Conservation (phyloP, 2,797 vertebrate species). For the Phataginus tricuspis region DNA sequence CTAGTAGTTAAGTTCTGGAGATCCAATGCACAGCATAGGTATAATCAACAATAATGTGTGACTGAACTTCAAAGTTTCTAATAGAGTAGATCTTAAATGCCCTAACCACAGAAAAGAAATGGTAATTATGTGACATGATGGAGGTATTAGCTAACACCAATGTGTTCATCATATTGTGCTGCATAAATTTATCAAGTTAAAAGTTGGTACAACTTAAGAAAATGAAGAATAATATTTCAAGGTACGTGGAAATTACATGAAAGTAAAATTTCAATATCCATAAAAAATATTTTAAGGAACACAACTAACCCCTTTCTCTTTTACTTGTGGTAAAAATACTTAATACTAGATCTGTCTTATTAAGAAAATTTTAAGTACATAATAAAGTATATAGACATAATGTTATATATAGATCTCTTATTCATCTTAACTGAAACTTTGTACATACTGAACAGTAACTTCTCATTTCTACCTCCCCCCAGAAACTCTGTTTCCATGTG, state of each 20-base stretch:
- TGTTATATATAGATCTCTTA: not conserved
- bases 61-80: not conserved
- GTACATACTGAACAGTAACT: not conserved
- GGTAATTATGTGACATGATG: not conserved
- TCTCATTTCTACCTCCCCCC: not conserved
- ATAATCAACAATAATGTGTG: not conserved
- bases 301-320: not conserved
- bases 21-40: not conserved
- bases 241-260: not conserved
- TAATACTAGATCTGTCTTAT: not conserved
- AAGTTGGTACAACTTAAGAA: not conserved
- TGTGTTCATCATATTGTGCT: not conserved
- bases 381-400: not conserved
- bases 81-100: not conserved
- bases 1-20: not conserved
- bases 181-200: not conserved
- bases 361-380: not conserved
- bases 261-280: not conserved
- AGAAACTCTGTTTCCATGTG: not conserved
- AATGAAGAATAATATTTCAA: not conserved
- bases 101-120: not conserved
- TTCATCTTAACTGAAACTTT: not conserved
- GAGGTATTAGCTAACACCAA: not conserved
- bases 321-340: not conserved
- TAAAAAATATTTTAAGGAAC: not conserved